Evolutionary conservation across 2,888 invertebrate genomes (phyloP).

Genomic region (Sabatieria punctata): DNA sequence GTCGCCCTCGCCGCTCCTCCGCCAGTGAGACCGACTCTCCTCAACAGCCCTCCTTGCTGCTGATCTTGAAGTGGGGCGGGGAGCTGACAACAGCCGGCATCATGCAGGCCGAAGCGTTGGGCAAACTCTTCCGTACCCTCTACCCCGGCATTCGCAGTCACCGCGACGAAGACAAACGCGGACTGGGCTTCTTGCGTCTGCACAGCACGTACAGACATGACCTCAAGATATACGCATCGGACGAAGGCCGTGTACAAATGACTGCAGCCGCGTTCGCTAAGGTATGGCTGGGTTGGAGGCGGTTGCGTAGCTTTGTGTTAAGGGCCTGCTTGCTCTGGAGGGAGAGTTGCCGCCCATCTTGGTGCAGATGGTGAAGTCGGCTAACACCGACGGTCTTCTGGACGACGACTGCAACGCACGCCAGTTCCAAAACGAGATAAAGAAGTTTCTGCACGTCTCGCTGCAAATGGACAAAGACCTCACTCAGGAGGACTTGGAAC

Average conservation of each 20-base stretch:
- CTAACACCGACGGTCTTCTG: constrained; percentile 68
- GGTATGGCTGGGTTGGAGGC: constrained; percentile 28
- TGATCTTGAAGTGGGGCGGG: constrained; percentile 98
- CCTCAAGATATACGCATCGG: constrained; percentile 96
- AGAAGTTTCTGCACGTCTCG: constrained; percentile 46
- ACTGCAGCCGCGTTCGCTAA: constrained; percentile 99
- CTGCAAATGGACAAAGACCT: constrained; percentile 79
- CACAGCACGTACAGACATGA: constrained; percentile 98
- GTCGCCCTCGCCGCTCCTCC: constrained; percentile 45
- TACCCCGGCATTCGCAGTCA: constrained; percentile 48
- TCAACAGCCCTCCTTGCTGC: constrained; percentile 76
- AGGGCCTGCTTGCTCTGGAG: constrained; percentile 81
- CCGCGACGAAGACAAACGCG: constrained; percentile 52
- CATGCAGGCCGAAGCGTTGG: constrained; percentile 83
- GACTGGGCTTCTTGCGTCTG: constrained; percentile 74
- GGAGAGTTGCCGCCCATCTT: constrained; percentile 95
- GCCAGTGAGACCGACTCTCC: constrained; percentile 48
- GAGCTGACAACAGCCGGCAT: constrained; percentile 94
- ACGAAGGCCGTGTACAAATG: constrained; percentile 98
- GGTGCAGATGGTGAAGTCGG: constrained; percentile 97
- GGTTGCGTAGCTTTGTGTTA: constrained; percentile 2
- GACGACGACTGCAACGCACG: constrained; percentile 90
- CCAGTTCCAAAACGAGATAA: constrained; percentile 25
- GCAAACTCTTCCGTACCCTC: constrained; percentile 82
- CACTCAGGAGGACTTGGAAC: constrained; percentile 59